Conservation (phyloP, 2,113 vertebrate species). For the Motacilla tschutschensis region DNA sequence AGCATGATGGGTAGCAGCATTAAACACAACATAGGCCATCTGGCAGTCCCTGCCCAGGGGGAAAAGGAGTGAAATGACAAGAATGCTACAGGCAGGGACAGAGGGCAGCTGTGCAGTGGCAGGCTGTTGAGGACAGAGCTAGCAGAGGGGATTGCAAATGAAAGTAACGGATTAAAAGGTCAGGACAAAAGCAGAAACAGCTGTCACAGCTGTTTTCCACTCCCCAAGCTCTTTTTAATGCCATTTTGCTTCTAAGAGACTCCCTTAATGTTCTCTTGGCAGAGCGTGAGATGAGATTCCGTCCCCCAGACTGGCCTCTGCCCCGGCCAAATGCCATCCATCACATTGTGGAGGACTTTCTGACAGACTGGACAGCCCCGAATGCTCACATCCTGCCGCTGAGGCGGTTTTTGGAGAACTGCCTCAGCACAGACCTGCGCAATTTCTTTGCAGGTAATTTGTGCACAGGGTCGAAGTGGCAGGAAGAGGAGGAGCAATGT, state of each 20-base stretch:
- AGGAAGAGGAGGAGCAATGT: neutral
- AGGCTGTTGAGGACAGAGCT: neutral
- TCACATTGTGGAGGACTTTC: constrained; percentile 94
- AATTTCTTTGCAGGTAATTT: constrained; percentile 89
- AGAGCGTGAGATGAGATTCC: constrained; percentile 87
- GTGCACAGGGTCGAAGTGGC: neutral
- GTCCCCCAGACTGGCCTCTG: constrained; percentile 84
- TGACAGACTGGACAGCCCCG: constrained; percentile 91
- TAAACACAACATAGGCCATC: accelerated
- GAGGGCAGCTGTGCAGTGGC: neutral
- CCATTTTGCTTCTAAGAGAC: neutral
- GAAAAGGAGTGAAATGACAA: neutral
- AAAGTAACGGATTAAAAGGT: constrained; percentile 20
- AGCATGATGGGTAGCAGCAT: neutral
- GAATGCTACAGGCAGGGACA: neutral
- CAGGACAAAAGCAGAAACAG: constrained; percentile 5
- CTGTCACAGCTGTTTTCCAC: neutral
- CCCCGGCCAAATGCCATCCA: constrained; percentile 87
- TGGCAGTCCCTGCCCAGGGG: neutral
- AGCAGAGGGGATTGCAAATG: neutral
- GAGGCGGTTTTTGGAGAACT: constrained; percentile 92
- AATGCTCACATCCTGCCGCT: constrained; percentile 89
- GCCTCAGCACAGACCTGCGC: constrained; percentile 86
- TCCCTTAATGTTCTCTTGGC: constrained; percentile 3
- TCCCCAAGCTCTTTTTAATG: neutral